Evolutionary conservation across 2,113 vertebrate species (phyloP).

Genomic region (Megaceryle torquata): DNA sequence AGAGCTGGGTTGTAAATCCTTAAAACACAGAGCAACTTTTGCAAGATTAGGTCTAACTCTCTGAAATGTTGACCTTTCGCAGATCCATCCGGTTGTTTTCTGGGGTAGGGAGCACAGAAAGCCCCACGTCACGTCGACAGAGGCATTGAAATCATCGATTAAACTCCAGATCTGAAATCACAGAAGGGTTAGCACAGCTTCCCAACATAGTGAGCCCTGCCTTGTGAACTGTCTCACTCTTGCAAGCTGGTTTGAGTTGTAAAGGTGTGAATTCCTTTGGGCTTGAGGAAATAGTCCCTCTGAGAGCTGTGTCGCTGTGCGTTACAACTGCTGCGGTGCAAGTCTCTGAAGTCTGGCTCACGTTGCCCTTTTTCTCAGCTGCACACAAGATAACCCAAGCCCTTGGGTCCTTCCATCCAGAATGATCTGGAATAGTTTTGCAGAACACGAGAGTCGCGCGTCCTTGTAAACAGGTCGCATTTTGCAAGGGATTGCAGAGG

Average conservation of each 20-base stretch:
- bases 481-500: neutral
- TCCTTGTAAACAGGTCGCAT: neutral
- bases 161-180: neutral
- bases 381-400: neutral
- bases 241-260: neutral
- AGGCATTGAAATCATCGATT: neutral
- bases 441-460: neutral
- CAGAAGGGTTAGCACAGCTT: neutral
- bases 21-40: neutral
- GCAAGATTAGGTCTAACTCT: neutral
- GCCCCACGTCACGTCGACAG: too few relatives aligned
- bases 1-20: neutral
- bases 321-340: neutral
- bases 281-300: neutral
- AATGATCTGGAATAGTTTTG: neutral
- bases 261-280: neutral
- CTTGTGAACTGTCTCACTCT: neutral
- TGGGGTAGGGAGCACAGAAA: neutral
- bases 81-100: neutral
- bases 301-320: neutral
- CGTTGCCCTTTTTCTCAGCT: neutral
- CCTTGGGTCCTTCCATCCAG: neutral
- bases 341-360: neutral
- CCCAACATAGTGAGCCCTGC: fast-evolving
- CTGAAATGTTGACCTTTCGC: neutral